A percentile compares a stretch with the other conserved stretches of the same genome.
phyloP scores from a whole-genome alignment of 2,797 vertebrate species.

The Alcedo atthis region DNA sequence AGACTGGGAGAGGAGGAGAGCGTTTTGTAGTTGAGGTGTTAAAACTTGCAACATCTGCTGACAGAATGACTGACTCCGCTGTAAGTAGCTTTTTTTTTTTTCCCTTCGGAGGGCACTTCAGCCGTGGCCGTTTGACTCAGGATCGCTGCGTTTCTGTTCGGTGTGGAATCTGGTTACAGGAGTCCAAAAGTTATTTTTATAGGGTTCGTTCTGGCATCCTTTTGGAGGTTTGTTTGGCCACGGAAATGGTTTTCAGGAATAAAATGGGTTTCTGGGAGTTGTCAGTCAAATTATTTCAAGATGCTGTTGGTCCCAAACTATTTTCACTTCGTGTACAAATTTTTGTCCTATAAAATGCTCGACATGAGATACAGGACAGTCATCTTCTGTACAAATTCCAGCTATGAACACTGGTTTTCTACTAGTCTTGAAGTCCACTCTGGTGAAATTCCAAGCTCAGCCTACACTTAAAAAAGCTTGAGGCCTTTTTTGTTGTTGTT shows the following conservation, averaged over 20 bases:
- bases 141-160: constrained; percentile 47
- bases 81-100: neutral
- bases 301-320: constrained; percentile 22
- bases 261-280: constrained; percentile 54
- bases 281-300: constrained; percentile 49
- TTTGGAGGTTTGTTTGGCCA: constrained; percentile 14
- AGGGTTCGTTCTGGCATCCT: constrained; percentile 12
- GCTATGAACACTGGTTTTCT: constrained; percentile 23
- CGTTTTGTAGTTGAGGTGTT: constrained; percentile 13
- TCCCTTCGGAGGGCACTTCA: neutral
- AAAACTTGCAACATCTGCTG: constrained; percentile 13
- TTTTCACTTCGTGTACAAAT: constrained; percentile 12
- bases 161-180: neutral
- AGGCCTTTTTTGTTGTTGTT: neutral
- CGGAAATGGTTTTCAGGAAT: constrained; percentile 32
- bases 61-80: neutral
- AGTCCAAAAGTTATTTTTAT: constrained; percentile 16
- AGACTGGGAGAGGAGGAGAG: neutral
- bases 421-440: constrained; percentile 11
- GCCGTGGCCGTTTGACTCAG: constrained; percentile 44
- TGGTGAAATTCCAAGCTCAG: constrained; percentile 23
- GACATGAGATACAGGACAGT: neutral
- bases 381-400: neutral
- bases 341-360: constrained; percentile 9
- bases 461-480: neutral